A percentile compares a stretch with the other conserved stretches of the same genome.
These are phyloP conservation scores for Conus ventricosus DNA, from an alignment of 1,140 invertebrate genomes.

Conservation along the genomic window DNA sequence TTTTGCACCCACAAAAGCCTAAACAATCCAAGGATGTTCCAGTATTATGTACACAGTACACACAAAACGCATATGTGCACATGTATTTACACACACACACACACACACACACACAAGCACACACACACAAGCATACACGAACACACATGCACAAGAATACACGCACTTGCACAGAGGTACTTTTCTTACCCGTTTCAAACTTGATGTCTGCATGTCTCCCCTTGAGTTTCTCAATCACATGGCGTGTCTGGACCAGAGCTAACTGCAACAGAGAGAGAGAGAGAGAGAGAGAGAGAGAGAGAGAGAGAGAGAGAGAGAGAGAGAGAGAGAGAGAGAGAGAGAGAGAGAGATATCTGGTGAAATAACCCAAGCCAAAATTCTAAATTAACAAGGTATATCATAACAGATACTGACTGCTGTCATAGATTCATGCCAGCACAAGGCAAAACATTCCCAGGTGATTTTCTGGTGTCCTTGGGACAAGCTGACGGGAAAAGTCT, in stretches of 20 bases:
- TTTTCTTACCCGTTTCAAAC: slow-evolving; percentile 72
- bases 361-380: no score
- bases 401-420: no score
- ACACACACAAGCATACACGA: neutral
- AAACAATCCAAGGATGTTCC: neutral
- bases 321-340: no score
- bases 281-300: no score
- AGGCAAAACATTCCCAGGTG: no score
- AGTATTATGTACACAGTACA: neutral
- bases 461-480: no score
- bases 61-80: neutral
- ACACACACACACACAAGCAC: neutral
- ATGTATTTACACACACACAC: neutral
- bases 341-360: no score
- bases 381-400: no score
- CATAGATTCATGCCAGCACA: no score
- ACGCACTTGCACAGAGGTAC: neutral
- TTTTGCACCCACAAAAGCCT: neutral
- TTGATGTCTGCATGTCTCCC: slow-evolving; percentile 59
- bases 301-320: no score
- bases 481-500: no score
- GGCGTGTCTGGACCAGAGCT: slow-evolving; percentile 75
- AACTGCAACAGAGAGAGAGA: slow-evolving; percentile 59
- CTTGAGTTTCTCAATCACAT: slow-evolving; percentile 71
- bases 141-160: neutral